These are phyloP conservation scores for Anseranas semipalmata DNA, from an alignment of 2,113 vertebrate genomes.

Conservation along the genomic window DNA sequence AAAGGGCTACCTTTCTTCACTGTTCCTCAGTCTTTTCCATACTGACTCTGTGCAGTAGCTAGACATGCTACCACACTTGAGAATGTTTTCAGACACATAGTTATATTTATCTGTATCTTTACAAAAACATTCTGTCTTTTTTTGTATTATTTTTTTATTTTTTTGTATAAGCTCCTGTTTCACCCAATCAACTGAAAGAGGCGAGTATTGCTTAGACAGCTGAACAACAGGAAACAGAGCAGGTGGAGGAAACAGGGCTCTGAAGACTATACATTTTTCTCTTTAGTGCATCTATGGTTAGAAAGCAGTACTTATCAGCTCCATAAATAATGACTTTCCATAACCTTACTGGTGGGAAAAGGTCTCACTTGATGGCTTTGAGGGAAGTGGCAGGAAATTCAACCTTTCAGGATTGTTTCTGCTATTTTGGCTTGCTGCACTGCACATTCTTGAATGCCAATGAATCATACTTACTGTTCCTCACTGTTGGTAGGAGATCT, in stretches of 20 bases:
- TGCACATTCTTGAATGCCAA: background rate
- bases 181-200: background rate
- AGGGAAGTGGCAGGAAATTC: background rate
- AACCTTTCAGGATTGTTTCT: background rate
- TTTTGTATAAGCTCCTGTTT: too few relatives aligned
- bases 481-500: background rate
- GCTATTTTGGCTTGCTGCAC: background rate
- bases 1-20: background rate
- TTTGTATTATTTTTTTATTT: too few relatives aligned
- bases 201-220: background rate
- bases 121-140: background rate
- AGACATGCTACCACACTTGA: background rate
- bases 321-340: slow-evolving; percentile 16
- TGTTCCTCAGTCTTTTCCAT: background rate
- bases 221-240: background rate
- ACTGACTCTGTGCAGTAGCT: background rate
- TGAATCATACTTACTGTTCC: background rate
- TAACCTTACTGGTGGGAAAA: background rate
- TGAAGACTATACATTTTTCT: slow-evolving; percentile 22
- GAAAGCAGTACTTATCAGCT: slow-evolving; percentile 9
- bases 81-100: background rate
- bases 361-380: background rate
- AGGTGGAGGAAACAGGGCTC: background rate
- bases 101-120: background rate
- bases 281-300: background rate